These are phyloP conservation scores for Eulemur macaco DNA, from an alignment of 2,113 vertebrate genomes.

Conservation along the genomic window DNA sequence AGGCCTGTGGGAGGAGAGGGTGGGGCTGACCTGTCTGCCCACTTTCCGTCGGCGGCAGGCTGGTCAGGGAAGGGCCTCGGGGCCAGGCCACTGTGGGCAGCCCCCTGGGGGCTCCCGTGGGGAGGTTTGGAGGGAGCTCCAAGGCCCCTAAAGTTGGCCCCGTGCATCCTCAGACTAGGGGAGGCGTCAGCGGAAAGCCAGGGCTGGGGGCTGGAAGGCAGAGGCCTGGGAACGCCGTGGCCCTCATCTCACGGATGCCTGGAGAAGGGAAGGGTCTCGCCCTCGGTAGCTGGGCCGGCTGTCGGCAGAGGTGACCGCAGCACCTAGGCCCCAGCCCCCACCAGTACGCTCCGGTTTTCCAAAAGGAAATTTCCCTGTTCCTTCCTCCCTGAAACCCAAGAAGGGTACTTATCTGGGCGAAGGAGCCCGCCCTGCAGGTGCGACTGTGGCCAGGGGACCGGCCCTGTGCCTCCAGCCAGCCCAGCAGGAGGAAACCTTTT, in stretches of 20 bases:
- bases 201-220: not conserved
- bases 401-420: not conserved
- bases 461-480: not conserved
- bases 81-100: not conserved
- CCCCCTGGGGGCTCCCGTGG: fast-evolving
- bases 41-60: not conserved
- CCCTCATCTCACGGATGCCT: not conserved
- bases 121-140: not conserved
- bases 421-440: fast-evolving
- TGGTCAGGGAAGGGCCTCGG: not conserved
- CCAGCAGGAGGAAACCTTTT: fast-evolving
- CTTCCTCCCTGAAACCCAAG: not conserved
- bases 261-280: fast-evolving
- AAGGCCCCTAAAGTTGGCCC: not conserved
- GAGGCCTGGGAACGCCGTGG: fast-evolving
- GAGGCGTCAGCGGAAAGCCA: no score
- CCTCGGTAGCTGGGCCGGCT: fast-evolving
- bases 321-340: fast-evolving
- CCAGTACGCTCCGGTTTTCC: not conserved
- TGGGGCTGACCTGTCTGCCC: not conserved
- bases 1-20: not conserved
- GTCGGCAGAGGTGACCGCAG: not conserved
- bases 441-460: fast-evolving
- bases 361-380: not conserved
- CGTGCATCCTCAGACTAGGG: not conserved